These are phyloP conservation scores for Muraenolepis orangiensis DNA, from an alignment of 2,797 vertebrate species.

Conservation along the genomic window DNA sequence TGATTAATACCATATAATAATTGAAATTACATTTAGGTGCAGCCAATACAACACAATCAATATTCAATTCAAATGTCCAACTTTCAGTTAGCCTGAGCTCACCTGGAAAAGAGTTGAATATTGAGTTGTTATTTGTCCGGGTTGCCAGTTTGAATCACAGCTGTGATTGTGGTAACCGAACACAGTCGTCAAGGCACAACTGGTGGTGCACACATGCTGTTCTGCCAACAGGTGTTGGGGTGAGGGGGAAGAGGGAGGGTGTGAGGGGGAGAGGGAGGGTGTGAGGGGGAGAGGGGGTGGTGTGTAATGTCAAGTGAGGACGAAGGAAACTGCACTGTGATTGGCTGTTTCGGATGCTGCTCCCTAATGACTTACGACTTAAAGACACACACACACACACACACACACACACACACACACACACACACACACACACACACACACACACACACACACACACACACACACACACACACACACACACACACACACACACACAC, in stretches of 20 bases:
- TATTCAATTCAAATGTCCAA: background rate
- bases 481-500: background rate
- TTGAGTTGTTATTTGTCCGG: too few relatives aligned
- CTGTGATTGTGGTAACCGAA: background rate
- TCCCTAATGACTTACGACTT: background rate
- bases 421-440: background rate
- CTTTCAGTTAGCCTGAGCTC: background rate
- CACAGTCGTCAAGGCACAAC: too few relatives aligned
- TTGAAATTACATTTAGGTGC: background rate
- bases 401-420: constrained; percentile 4
- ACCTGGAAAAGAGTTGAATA: too few relatives aligned
- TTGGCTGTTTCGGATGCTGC: background rate
- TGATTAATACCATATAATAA: background rate
- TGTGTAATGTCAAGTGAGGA: background rate
- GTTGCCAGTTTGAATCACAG: background rate
- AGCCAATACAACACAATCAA: background rate
- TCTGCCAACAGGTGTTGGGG: background rate
- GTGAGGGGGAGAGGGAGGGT: background rate
- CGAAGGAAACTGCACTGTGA: background rate
- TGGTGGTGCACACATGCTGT: too few relatives aligned
- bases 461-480: constrained; percentile 12
- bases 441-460: constrained; percentile 11
- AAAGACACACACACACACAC: constrained; percentile 12
- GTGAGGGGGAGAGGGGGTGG: background rate
- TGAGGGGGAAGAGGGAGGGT: background rate